These are phyloP conservation scores for Bombylius discolor DNA, from an alignment of 2,888 invertebrate genomes.

Conservation along the genomic window DNA sequence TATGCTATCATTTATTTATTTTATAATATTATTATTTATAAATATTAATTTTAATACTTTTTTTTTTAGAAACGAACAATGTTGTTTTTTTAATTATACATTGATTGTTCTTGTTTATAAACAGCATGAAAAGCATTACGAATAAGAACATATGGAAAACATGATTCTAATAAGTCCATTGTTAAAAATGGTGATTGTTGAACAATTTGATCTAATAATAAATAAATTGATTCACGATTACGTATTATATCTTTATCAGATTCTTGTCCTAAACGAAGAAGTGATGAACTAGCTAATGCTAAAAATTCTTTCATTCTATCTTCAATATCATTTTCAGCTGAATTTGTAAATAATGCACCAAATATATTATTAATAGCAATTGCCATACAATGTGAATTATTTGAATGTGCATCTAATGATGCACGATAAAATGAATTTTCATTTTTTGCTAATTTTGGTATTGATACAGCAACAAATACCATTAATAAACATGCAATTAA, in stretches of 20 bases:
- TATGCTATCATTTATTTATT: too few relatives aligned
- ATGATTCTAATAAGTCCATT: conserved; percentile 96
- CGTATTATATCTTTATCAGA: conserved; percentile 86
- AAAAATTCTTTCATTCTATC: conserved; percentile 95
- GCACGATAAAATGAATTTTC: conserved; percentile 83
- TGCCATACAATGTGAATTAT: conserved; percentile 98
- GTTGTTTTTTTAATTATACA: background rate
- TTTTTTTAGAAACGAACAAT: too few relatives aligned
- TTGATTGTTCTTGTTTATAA: conserved; percentile 68
- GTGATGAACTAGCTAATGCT: conserved; percentile 85
- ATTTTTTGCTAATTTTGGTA: conserved; percentile 84
- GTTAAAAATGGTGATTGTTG: conserved; percentile 97
- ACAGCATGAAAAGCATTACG: conserved; percentile 97
- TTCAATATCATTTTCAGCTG: conserved; percentile 91
- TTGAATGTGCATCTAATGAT: conserved; percentile 85
- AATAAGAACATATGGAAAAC: conserved; percentile 96
- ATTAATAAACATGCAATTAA: conserved; percentile 85
- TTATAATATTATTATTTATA: too few relatives aligned
- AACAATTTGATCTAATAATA: conserved; percentile 92
- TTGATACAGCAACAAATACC: conserved; percentile 97
- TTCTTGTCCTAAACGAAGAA: conserved; percentile 88
- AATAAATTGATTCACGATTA: conserved; percentile 93
- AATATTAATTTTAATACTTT: too few relatives aligned
- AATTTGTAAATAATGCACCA: conserved; percentile 91
- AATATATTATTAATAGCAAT: conserved; percentile 92